phyloP scores from a whole-genome alignment of 2,888 invertebrate genomes.

The Hoplodrina blanda region DNA sequence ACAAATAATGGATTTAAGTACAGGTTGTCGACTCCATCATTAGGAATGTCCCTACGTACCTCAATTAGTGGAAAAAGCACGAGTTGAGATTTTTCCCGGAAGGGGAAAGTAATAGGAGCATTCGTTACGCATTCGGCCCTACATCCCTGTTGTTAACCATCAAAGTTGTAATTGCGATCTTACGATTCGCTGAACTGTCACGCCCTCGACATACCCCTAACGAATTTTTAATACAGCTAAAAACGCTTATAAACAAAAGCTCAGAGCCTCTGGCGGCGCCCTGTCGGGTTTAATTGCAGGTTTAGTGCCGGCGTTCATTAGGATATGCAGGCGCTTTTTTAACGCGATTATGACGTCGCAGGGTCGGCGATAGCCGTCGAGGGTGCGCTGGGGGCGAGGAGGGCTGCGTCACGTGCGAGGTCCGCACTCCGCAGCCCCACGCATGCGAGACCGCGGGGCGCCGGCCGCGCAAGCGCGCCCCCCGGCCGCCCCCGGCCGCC shows the following conservation, averaged over 20 bases:
- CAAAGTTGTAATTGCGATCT: constrained; percentile 85
- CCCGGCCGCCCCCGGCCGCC: constrained; percentile 83
- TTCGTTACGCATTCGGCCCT: constrained; percentile 71
- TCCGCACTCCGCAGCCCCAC: constrained; percentile 90
- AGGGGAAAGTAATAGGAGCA: constrained; percentile 79
- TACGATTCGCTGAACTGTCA: constrained; percentile 82
- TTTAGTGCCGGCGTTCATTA: constrained; percentile 87
- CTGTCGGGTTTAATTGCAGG: constrained; percentile 85
- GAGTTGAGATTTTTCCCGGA: constrained; percentile 74
- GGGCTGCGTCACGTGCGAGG: constrained; percentile 90
- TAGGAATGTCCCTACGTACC: constrained; percentile 73
- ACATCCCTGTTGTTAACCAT: constrained; percentile 74
- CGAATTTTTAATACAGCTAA: constrained; percentile 84
- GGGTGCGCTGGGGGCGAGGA: constrained; percentile 87
- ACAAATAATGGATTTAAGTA: constrained; percentile 75
- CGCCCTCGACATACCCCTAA: constrained; percentile 80
- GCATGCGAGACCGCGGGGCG: constrained; percentile 90
- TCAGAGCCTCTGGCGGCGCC: constrained; percentile 73
- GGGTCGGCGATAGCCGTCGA: constrained; percentile 78
- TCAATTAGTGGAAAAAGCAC: constrained; percentile 80
- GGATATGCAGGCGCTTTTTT: constrained; percentile 89
- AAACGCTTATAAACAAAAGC: constrained; percentile 82
- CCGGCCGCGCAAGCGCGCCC: constrained; percentile 85
- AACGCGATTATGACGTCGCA: constrained; percentile 89
- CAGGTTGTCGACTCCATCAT: constrained; percentile 74